Conservation (phyloP, 1,140 invertebrate genomes). For the Achroia grisella region DNA sequence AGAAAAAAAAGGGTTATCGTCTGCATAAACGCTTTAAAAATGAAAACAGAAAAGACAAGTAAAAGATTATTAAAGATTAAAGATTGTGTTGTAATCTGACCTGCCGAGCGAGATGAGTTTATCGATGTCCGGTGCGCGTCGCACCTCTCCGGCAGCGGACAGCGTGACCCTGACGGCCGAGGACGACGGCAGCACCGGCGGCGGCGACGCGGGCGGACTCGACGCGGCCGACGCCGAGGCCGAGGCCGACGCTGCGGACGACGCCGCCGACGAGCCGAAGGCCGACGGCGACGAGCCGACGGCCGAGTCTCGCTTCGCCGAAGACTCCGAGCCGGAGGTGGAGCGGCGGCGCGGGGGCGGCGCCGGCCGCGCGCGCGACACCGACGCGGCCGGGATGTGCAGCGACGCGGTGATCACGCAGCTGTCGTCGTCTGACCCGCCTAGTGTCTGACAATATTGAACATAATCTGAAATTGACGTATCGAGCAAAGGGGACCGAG, state of each 20-base stretch:
- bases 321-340: conserved; percentile 49
- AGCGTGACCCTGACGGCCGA: conserved; percentile 22
- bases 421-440: conserved; percentile 62
- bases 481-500: too few species aligned
- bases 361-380: conserved; percentile 21
- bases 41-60: too few species aligned
- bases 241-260: conserved; percentile 28
- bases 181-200: conserved; percentile 19
- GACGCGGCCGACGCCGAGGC: conserved; percentile 19
- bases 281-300: conserved; percentile 36
- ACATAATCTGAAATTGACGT: background rate
- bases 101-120: conserved; percentile 42
- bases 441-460: conserved; percentile 28
- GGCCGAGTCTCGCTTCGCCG: conserved; percentile 49
- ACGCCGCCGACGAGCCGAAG: conserved; percentile 5
- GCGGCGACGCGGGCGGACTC: conserved; percentile 41
- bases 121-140: conserved; percentile 36
- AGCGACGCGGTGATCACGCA: conserved; percentile 87
- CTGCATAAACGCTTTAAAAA: too few species aligned
- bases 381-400: conserved; percentile 79
- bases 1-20: too few species aligned
- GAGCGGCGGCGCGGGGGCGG: conserved; percentile 36
- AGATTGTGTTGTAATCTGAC: conserved; percentile 13
- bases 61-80: background rate
- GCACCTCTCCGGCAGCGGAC: conserved; percentile 22